Evolutionary conservation across 2,797 vertebrate species (phyloP).

Genomic region (Borostomias antarcticus): DNA sequence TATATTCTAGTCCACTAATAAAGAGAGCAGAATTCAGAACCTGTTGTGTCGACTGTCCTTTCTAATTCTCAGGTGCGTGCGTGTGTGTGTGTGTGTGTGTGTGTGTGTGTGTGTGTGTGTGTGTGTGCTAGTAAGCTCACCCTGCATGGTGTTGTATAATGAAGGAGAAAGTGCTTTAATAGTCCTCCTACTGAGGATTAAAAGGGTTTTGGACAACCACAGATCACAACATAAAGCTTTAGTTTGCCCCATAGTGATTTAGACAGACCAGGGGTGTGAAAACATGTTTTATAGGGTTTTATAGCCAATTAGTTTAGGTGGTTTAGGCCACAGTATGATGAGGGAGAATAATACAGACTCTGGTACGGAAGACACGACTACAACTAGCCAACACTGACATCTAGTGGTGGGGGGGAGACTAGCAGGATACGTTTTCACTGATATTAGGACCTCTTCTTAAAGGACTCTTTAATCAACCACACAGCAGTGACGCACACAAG

Average conservation of each 20-base stretch:
- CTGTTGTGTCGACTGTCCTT: not conserved
- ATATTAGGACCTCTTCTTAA: too few relatives aligned
- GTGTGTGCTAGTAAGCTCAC: too few relatives aligned
- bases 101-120: not conserved
- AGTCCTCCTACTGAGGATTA: too few relatives aligned
- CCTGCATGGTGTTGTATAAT: too few relatives aligned
- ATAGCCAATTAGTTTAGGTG: too few relatives aligned
- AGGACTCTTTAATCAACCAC: too few relatives aligned
- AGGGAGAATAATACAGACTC: not conserved
- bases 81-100: not conserved
- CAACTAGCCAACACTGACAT: slow-evolving; percentile 2
- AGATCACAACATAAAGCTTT: not conserved
- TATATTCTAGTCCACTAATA: slow-evolving; percentile 82
- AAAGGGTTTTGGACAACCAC: too few relatives aligned
- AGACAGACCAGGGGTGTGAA: not conserved
- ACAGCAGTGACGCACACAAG: too few relatives aligned
- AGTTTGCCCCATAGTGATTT: too few relatives aligned
- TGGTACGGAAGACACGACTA: not conserved
- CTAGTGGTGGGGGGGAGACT: not conserved
- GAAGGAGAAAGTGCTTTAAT: too few relatives aligned
- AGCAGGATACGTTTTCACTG: not conserved
- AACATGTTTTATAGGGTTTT: too few relatives aligned
- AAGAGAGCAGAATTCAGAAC: slow-evolving; percentile 70
- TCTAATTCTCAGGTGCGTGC: slow-evolving; percentile 11
- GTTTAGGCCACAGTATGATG: not conserved